These are phyloP conservation scores for Ascidia mentula DNA, from an alignment of 23 tunicate genomes.

Conservation along the genomic window DNA sequence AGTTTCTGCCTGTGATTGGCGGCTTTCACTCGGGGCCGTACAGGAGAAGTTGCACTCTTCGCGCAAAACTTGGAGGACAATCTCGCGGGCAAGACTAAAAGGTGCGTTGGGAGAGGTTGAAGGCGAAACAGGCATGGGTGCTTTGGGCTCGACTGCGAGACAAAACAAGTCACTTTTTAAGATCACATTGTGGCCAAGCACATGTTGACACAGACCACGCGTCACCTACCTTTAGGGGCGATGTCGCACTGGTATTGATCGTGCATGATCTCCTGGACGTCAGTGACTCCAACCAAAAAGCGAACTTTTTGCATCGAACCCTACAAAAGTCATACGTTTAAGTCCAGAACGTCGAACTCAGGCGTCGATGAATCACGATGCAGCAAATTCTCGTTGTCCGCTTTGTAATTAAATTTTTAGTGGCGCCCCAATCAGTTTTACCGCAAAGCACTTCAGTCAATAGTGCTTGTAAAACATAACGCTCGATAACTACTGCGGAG, in stretches of 20 bases:
- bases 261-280: neutral
- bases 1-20: neutral
- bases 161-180: too few species aligned
- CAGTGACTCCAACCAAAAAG: slow-evolving; percentile 43
- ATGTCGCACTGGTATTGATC: neutral
- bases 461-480: too few species aligned
- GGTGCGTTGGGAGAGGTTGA: neutral
- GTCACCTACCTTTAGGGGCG: neutral
- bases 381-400: too few species aligned
- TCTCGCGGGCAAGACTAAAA: slow-evolving; percentile 8
- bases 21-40: too few species aligned
- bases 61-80: slow-evolving; percentile 28
- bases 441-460: neutral
- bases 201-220: too few species aligned
- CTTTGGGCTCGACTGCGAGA: neutral
- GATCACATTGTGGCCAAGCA: too few species aligned
- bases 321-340: too few species aligned
- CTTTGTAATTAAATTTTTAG: too few species aligned
- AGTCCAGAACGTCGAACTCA: too few species aligned
- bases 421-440: neutral
- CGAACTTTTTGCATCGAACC: slow-evolving; percentile 57
- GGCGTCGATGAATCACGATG: too few species aligned
- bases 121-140: neutral
- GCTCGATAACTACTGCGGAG: too few species aligned
- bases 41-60: slow-evolving; percentile 51